Evolutionary conservation across 2,113 vertebrate species (phyloP).

Genomic region (Zapornia atra): DNA sequence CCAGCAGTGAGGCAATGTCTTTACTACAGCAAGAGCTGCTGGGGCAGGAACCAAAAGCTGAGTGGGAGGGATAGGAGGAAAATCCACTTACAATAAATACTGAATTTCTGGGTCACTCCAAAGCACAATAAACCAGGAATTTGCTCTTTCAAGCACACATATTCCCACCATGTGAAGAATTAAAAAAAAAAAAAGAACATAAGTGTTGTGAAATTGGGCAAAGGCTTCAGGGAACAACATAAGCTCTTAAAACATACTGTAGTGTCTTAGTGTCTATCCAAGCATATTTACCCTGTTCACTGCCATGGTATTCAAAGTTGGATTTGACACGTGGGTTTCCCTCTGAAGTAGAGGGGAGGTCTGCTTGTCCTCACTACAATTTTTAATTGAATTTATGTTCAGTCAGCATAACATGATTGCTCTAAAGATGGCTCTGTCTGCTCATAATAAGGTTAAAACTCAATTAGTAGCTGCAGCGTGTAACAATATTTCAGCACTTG

Average conservation of each 20-base stretch:
- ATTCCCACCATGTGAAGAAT: background rate
- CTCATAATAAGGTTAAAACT: constrained; percentile 35
- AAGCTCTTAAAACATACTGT: background rate
- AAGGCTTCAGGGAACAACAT: background rate
- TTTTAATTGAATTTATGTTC: constrained; percentile 56
- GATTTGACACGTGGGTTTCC: background rate
- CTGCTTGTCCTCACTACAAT: constrained; percentile 23
- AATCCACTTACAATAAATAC: background rate
- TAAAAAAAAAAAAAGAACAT: background rate
- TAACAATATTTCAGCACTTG: constrained; percentile 12
- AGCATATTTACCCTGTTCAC: background rate
- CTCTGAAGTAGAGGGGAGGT: background rate
- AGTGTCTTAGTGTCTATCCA: background rate
- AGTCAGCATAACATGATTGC: constrained; percentile 32
- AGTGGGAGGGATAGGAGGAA: background rate
- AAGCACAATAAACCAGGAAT: background rate
- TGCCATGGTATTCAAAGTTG: background rate
- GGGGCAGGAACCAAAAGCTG: background rate
- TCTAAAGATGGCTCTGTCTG: constrained; percentile 42
- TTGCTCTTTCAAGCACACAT: background rate
- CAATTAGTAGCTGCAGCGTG: constrained; percentile 35
- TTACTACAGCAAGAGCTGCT: background rate
- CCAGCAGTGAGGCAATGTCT: background rate
- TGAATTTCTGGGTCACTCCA: background rate
- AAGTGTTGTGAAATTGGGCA: background rate